Evolutionary conservation across 1,140 invertebrate species (phyloP).

Genomic region (Nasonia vitripennis): DNA sequence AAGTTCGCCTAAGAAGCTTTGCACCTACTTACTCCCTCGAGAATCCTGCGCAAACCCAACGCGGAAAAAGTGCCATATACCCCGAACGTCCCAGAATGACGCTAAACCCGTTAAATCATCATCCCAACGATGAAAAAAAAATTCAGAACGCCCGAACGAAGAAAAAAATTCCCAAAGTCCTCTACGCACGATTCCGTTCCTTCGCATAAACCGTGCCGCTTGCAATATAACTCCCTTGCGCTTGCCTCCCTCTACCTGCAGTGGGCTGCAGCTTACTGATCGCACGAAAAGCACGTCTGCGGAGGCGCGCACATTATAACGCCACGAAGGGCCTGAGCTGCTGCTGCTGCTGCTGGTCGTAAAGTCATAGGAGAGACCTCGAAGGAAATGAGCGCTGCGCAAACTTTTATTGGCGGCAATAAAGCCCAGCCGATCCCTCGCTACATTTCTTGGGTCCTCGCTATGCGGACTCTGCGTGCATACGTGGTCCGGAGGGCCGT

Average conservation of each 20-base stretch:
- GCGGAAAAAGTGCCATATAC: neutral
- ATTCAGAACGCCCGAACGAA: neutral
- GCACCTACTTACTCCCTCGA: neutral
- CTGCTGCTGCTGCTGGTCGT: neutral
- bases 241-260: neutral
- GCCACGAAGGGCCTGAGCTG: neutral
- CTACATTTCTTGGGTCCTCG: conserved; percentile 12
- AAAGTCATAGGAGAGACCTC: conserved; percentile 29
- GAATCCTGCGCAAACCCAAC: neutral
- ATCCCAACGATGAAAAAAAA: neutral
- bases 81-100: conserved; percentile 8
- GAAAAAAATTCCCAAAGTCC: neutral
- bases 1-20: neutral
- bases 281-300: neutral
- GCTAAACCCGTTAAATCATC: conserved; percentile 11
- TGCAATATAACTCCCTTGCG: neutral
- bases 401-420: conserved; percentile 45
- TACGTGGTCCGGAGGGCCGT: no score
- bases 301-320: neutral
- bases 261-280: neutral
- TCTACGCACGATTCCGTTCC: neutral
- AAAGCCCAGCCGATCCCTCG: conserved; percentile 21
- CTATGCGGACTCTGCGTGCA: no score
- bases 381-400: neutral
- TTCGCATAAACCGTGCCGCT: no score